Conservation (phyloP, 2,888 invertebrate species). For the Trisateles emortualis region DNA sequence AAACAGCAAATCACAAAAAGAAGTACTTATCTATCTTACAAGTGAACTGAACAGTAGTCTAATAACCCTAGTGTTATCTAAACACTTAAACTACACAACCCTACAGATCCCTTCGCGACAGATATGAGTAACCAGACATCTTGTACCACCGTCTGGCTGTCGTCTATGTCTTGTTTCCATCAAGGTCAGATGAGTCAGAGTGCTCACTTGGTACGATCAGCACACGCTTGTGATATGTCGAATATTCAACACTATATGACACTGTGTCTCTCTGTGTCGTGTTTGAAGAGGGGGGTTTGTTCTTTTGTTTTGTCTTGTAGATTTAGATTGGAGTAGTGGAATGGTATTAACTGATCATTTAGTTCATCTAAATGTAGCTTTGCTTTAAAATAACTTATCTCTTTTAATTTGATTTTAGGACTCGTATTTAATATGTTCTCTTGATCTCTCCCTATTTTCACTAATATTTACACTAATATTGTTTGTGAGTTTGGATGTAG, state of each 20-base stretch:
- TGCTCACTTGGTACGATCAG: constrained; percentile 13
- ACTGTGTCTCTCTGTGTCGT: constrained; percentile 11
- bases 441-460: no score
- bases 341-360: background rate
- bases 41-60: background rate
- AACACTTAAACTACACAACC: constrained; percentile 18
- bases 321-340: constrained; percentile 8
- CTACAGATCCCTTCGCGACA: constrained; percentile 30
- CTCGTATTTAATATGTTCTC: no score
- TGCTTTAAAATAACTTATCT: background rate
- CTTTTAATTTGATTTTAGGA: no score
- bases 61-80: background rate
- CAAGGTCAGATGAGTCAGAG: constrained; percentile 61
- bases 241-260: constrained; percentile 5
- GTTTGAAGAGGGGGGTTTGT: constrained; percentile 8
- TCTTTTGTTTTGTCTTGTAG: constrained; percentile 11
- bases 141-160: constrained; percentile 51
- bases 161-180: constrained; percentile 59
- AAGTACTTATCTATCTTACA: no score
- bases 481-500: no score
- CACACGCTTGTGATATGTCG: constrained; percentile 1
- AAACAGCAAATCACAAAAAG: no score
- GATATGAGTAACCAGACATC: constrained; percentile 52
- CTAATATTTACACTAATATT: no score
- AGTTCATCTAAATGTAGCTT: background rate